A percentile compares a stretch with the other conserved stretches of the same genome.
Conservation (phyloP, 2,888 invertebrate species). For the Tiliacea citrago region DNA sequence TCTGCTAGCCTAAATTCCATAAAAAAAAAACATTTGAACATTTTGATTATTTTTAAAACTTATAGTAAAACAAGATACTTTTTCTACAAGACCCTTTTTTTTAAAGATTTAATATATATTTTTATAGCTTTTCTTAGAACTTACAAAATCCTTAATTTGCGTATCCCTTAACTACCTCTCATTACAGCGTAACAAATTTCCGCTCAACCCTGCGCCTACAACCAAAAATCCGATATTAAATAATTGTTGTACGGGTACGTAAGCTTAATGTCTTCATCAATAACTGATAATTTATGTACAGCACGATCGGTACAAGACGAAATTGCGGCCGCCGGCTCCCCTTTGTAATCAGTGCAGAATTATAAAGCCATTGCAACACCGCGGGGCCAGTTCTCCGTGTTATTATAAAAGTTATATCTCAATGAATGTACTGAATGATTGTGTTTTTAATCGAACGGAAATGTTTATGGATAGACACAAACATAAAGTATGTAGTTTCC, state of each 20-base stretch:
- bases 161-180: not conserved
- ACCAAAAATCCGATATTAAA: slow-evolving; percentile 76
- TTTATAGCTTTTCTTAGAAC: not conserved
- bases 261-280: slow-evolving; percentile 91
- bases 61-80: too few species aligned
- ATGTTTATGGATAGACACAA: slow-evolving; percentile 32
- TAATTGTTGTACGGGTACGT: slow-evolving; percentile 81
- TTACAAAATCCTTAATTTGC: slow-evolving; percentile 5
- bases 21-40: too few species aligned
- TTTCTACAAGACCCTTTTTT: too few species aligned
- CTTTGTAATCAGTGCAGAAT: slow-evolving; percentile 90
- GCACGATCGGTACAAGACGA: slow-evolving; percentile 90
- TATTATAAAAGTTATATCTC: slow-evolving; percentile 83
- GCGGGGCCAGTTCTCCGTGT: slow-evolving; percentile 80
- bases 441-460: slow-evolving; percentile 64
- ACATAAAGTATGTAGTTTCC: slow-evolving; percentile 24
- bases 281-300: slow-evolving; percentile 90
- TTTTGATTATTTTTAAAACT: too few species aligned
- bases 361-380: slow-evolving; percentile 89
- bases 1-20: not conserved
- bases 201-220: slow-evolving; percentile 61
- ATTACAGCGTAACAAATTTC: slow-evolving; percentile 35
- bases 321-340: slow-evolving; percentile 92
- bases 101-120: not conserved
- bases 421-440: slow-evolving; percentile 73